Base-by-base conservation (phyloP, 1,140 invertebrate genomes). In the Lycorma delicatula region DNA sequence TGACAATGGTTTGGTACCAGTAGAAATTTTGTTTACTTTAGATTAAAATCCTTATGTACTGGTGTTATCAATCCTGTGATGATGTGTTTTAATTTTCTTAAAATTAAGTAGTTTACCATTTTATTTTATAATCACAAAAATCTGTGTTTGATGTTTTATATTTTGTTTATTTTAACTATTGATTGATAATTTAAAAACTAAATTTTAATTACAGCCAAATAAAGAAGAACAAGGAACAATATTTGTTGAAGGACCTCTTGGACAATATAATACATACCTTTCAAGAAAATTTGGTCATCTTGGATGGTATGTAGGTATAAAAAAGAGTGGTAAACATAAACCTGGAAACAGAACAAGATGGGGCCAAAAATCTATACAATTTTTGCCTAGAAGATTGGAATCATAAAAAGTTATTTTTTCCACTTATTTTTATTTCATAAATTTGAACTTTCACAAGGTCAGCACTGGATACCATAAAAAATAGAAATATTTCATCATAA, bases 251-350 rank as follows among this genome's bases (percentile, higher is more conserved):
- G 74, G 72, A 63, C 71, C 75, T 23, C 71, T 77, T 13, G 79
- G 79, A 11, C 72, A 70, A 2, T 82, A 81, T 58, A 79, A 80
- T 58, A 77, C 75, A 0, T 82, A 82, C 63, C 68, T 82, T 52
- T 81, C 79, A 4, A 72, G 72, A 58, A 78, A 79, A 65, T 79
- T 79, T 59, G 75, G 76, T 0, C 76, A 81, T 60, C 56, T 74
- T 3, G 79, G 79, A 2, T 84, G 81, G 80, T 84, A 81, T 72
- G 68, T 84, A 18, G 82, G 76, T 6, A 75, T 84, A 44, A 84
- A 84, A 61, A 82, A 78, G 64, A 80, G 77, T 26, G 81, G 82
- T 12, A 77, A 79, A 58, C 67, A 74, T 20, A 84, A 84, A 66
- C 70, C 73, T 9, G 83, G 80, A 0, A 65, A 72, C 2, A 77